Evolutionary conservation across 2,888 invertebrate genomes (phyloP).

Genomic region (Epistrophe eligans): DNA sequence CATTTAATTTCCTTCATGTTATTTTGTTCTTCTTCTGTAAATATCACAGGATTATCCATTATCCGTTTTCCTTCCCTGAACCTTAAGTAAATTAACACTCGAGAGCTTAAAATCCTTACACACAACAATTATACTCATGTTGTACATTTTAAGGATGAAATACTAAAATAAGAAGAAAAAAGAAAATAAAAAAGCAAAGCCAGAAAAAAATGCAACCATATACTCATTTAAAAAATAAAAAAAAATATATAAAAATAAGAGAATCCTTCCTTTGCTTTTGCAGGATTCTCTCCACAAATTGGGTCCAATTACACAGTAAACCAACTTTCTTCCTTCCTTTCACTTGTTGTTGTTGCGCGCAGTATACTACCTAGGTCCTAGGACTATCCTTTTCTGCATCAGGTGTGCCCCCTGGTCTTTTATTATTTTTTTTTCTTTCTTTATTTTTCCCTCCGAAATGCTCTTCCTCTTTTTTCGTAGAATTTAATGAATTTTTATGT

Average conservation of each 20-base stretch:
- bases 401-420: slow-evolving; percentile 8
- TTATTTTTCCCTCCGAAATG: background rate
- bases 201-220: background rate
- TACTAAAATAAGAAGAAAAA: slow-evolving; percentile 17
- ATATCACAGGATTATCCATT: slow-evolving; percentile 58
- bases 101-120: slow-evolving; percentile 59
- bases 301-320: slow-evolving; percentile 72
- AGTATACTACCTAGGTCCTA: background rate
- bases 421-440: background rate
- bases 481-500: slow-evolving; percentile 69
- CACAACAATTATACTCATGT: slow-evolving; percentile 64
- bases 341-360: background rate
- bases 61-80: slow-evolving; percentile 29
- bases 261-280: slow-evolving; percentile 32
- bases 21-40: slow-evolving; percentile 28
- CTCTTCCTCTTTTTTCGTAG: slow-evolving; percentile 24
- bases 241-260: background rate
- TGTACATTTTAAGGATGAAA: slow-evolving; percentile 35
- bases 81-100: slow-evolving; percentile 73
- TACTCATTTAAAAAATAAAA: background rate
- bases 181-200: background rate
- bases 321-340: slow-evolving; percentile 51
- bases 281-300: slow-evolving; percentile 58
- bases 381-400: slow-evolving; percentile 11
- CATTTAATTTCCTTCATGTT: slow-evolving; percentile 41